A percentile compares a stretch with the other conserved stretches of the same genome.
Conservation (phyloP, 2,113 vertebrate genomes). For the Cyprinodon variegatus region DNA sequence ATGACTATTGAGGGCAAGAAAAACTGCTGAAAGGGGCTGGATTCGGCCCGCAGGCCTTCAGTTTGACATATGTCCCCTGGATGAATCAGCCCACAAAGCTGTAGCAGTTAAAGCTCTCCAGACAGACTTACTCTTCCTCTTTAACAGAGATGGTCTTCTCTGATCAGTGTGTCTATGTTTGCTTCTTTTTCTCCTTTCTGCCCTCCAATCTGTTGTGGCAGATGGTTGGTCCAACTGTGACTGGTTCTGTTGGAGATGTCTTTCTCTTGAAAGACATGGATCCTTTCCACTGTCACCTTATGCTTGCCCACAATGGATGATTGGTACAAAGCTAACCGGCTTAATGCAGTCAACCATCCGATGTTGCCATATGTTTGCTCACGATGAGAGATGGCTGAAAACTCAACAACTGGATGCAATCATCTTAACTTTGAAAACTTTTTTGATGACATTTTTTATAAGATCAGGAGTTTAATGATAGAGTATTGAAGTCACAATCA, state of each 20-base stretch:
- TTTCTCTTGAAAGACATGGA: neutral
- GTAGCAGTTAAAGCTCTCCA: neutral
- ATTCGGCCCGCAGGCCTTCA: neutral
- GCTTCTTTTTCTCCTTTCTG: neutral
- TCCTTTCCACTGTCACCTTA: neutral
- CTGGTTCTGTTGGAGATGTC: neutral
- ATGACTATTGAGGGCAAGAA: no score
- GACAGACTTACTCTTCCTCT: neutral
- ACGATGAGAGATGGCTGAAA: neutral
- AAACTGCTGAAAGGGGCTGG: no score
- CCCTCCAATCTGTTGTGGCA: neutral
- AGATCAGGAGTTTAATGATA: neutral
- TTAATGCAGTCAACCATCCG: neutral
- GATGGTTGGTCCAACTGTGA: neutral
- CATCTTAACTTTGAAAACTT: neutral
- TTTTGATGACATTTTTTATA: neutral
- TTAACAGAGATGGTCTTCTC: neutral
- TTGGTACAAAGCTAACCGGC: neutral
- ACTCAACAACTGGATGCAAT: neutral
- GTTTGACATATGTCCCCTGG: neutral
- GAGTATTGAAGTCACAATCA: neutral
- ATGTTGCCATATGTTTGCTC: neutral
- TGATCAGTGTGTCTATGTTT: neutral
- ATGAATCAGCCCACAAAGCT: neutral
- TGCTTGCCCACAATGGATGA: neutral